Percentiles rank a stretch among this genome's conserved stretches.
These are phyloP conservation scores for Phataginus tetradactyla DNA, from an alignment of 2,797 vertebrate genomes.

Conservation along the genomic window DNA sequence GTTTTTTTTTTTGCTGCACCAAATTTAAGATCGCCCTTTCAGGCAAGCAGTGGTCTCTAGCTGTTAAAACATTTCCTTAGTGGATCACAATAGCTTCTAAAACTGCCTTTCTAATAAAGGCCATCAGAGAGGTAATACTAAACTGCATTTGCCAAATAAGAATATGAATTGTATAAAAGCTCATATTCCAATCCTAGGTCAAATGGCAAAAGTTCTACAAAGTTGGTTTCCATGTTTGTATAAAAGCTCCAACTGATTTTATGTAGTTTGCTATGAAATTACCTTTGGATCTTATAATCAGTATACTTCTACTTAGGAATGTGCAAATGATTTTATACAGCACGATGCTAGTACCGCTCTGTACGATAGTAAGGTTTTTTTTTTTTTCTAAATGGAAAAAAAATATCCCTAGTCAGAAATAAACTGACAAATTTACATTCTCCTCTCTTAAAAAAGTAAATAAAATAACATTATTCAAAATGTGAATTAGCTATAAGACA, in stretches of 20 bases:
- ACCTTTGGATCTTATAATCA: slow-evolving; percentile 79
- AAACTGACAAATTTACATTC: slow-evolving; percentile 93
- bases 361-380: slow-evolving; percentile 84
- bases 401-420: slow-evolving; percentile 91
- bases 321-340: slow-evolving; percentile 88
- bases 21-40: slow-evolving; percentile 78
- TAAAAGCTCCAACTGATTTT: slow-evolving; percentile 79
- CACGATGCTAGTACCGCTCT: slow-evolving; percentile 87
- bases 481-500: slow-evolving; percentile 94
- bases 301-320: slow-evolving; percentile 85
- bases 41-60: slow-evolving; percentile 78
- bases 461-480: slow-evolving; percentile 94
- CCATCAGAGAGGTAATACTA: slow-evolving; percentile 78
- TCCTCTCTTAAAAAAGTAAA: slow-evolving; percentile 93
- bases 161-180: slow-evolving; percentile 81
- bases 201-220: slow-evolving; percentile 68
- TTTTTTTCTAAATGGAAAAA: slow-evolving; percentile 89
- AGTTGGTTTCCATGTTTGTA: slow-evolving; percentile 76
- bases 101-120: slow-evolving; percentile 81
- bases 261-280: slow-evolving; percentile 77
- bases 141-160: slow-evolving; percentile 80
- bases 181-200: slow-evolving; percentile 79
- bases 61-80: slow-evolving; percentile 75
- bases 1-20: slow-evolving; percentile 70
- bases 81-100: slow-evolving; percentile 76